These are phyloP conservation scores for Danaus plexippus DNA, from an alignment of 1,140 invertebrate species.

Conservation along the genomic window DNA sequence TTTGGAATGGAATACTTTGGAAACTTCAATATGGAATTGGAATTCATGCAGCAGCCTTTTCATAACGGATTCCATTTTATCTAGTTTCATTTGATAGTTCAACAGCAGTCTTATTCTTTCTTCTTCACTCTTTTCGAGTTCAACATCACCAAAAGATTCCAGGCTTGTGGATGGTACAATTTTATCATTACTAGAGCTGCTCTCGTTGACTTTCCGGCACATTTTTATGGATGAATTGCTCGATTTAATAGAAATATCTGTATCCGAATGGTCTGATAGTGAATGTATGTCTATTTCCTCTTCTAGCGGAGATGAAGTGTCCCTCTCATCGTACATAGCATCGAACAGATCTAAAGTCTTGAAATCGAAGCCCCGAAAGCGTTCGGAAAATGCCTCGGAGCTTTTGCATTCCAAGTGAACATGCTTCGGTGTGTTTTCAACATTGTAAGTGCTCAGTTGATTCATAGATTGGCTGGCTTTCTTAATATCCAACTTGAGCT, in stretches of 20 bases:
- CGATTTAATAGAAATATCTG: slow-evolving; percentile 33
- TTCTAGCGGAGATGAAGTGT: slow-evolving; percentile 31
- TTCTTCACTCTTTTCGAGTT: slow-evolving; percentile 49
- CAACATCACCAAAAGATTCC: slow-evolving; percentile 54
- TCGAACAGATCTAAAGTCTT: slow-evolving; percentile 53
- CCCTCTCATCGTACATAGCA: slow-evolving; percentile 33
- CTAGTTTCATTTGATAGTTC: slow-evolving; percentile 48
- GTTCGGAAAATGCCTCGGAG: slow-evolving; percentile 45
- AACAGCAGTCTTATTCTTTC: slow-evolving; percentile 37
- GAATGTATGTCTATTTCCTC: slow-evolving; percentile 45
- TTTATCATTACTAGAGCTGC: slow-evolving; percentile 22
- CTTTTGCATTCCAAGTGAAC: slow-evolving; percentile 42
- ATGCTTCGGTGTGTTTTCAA: slow-evolving; percentile 60
- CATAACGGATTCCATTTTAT: slow-evolving; percentile 43
- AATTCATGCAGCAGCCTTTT: slow-evolving; percentile 53
- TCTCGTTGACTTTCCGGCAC: slow-evolving; percentile 46
- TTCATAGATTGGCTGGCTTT: slow-evolving; percentile 48
- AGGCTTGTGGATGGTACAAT: slow-evolving; percentile 33
- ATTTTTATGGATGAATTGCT: slow-evolving; percentile 46
- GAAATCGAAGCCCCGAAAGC: slow-evolving; percentile 49
- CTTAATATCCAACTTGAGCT: slow-evolving; percentile 53
- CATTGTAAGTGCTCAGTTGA: slow-evolving; percentile 22
- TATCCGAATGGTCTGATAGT: slow-evolving; percentile 44
- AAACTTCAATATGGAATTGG: slow-evolving; percentile 57
- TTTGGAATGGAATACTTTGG: slow-evolving; percentile 44